Evolutionary conservation across 2,113 vertebrate species (phyloP).

Genomic region (Haemorhous mexicanus): DNA sequence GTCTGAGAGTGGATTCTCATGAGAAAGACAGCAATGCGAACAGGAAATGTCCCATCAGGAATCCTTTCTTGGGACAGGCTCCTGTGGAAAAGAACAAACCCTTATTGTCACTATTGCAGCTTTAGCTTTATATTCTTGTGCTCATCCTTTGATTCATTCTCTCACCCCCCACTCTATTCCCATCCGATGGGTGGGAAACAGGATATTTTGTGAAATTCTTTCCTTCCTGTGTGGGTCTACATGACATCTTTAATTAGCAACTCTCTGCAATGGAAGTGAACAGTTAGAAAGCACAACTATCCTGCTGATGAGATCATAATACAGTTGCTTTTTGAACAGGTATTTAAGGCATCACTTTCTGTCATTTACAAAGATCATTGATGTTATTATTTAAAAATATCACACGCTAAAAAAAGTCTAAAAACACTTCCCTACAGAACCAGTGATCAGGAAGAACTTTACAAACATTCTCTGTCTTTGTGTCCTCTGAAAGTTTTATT

Average conservation of each 20-base stretch:
- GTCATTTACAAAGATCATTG: neutral
- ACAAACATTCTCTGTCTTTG: neutral
- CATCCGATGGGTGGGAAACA: slow-evolving; percentile 69
- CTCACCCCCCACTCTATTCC: slow-evolving; percentile 61
- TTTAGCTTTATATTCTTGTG: slow-evolving; percentile 51
- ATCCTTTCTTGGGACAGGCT: slow-evolving; percentile 68
- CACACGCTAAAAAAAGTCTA: neutral
- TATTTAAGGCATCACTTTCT: slow-evolving; percentile 30
- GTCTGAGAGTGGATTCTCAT: slow-evolving; percentile 66
- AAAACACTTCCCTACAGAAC: neutral
- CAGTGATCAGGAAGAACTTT: neutral
- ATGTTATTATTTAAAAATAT: slow-evolving; percentile 29
- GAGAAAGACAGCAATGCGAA: slow-evolving; percentile 71
- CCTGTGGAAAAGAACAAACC: slow-evolving; percentile 72
- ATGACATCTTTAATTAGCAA: slow-evolving; percentile 44
- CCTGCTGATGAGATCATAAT: slow-evolving; percentile 1
- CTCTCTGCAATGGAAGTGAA: slow-evolving; percentile 1
- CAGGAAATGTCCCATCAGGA: slow-evolving; percentile 74
- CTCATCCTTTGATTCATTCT: slow-evolving; percentile 71
- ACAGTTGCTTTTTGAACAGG: slow-evolving; percentile 1
- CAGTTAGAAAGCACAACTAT: slow-evolving; percentile 6
- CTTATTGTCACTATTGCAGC: slow-evolving; percentile 59
- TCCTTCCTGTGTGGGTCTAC: slow-evolving; percentile 52
- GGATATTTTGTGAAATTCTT: slow-evolving; percentile 68
- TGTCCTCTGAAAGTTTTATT: neutral